Base-by-base conservation (phyloP, 2,888 invertebrate species). In the Agrotis exclamationis region DNA sequence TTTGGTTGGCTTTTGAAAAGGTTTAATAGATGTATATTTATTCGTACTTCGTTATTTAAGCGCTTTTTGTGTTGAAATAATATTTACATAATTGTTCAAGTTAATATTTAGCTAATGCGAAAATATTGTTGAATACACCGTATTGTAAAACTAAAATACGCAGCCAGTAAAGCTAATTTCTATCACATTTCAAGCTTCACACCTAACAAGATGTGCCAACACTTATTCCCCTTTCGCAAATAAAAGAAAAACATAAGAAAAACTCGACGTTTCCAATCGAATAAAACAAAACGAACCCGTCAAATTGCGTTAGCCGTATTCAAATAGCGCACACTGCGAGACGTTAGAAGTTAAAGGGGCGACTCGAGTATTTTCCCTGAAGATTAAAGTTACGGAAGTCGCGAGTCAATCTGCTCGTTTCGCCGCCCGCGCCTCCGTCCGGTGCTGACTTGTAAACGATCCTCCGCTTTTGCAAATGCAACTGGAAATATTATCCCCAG, bases 351-450 rank as follows among this genome's bases (percentile, higher is more conserved):
- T 83, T 78, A 76, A 80, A 77, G 80, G 80, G 62, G 76, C 60
- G 70, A 79, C 70, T 79, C 71, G 77, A 83, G 85, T 87, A 86
- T 89, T 89, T 87, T 85, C 89, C 89, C 88, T 69, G 20, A 87
- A 85, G 90, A 89, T 86, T 87, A 86, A 86, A 85, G 80, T 85
- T 74, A 47, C 57, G 70, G 86, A 81, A 84, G 70, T 81, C 79
- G 85, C 72, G 80, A 90, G 89, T 90, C 88, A 90, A 91, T 89
- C 89, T 85, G 84, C 82, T 88, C 87, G 88, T 88, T 88, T 88
- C 84, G 83, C 83, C 73, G 79, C 74, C 71, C 84, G 87, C 86
- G 83, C 57, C 51, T 74, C 76, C 80, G 82, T 83, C 84, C 76
- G 63, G 76, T 69, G 84, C 64, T 79, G 85, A 85, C 83, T 88